Evolutionary conservation across 2,797 vertebrate genomes (phyloP).

Genomic region (Rhyacichthys aspro): DNA sequence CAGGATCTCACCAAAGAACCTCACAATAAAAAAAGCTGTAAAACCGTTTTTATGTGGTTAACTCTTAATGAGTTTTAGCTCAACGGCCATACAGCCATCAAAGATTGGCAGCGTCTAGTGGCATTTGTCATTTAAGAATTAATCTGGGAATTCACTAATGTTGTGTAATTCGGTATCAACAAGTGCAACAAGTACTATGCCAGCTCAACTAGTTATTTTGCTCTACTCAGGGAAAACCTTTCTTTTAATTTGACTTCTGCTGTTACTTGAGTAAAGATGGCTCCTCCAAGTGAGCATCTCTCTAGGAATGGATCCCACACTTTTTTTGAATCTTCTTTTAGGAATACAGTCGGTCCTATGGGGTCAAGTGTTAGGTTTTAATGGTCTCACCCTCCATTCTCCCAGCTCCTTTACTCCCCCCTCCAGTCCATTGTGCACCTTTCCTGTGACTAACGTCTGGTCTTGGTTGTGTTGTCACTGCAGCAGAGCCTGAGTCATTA

Average conservation of each 20-base stretch:
- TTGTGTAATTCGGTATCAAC: too few relatives aligned
- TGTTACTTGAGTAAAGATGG: too few relatives aligned
- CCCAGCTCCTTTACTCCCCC: constrained; percentile 28
- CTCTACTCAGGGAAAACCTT: too few relatives aligned
- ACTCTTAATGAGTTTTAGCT: too few relatives aligned
- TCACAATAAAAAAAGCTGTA: background rate
- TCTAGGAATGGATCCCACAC: constrained; percentile 18
- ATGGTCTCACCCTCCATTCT: constrained; percentile 13
- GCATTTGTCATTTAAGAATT: too few relatives aligned
- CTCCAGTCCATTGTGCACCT: constrained; percentile 62
- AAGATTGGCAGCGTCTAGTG: too few relatives aligned
- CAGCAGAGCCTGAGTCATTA: constrained; percentile 53
- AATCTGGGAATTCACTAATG: too few relatives aligned
- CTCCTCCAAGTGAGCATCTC: background rate
- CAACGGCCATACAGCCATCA: too few relatives aligned
- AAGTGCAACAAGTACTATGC: too few relatives aligned
- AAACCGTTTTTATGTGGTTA: too few relatives aligned
- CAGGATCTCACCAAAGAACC: constrained; percentile 39
- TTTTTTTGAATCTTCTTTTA: constrained; percentile 23
- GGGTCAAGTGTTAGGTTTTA: constrained; percentile 15
- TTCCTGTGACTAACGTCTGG: constrained; percentile 74
- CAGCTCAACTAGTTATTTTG: too few relatives aligned
- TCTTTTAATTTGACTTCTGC: too few relatives aligned
- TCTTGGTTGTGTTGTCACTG: constrained; percentile 48
- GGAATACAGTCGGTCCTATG: constrained; percentile 18